Conservation (phyloP, 2,113 vertebrate species). For the Sphaerodactylus townsendi region DNA sequence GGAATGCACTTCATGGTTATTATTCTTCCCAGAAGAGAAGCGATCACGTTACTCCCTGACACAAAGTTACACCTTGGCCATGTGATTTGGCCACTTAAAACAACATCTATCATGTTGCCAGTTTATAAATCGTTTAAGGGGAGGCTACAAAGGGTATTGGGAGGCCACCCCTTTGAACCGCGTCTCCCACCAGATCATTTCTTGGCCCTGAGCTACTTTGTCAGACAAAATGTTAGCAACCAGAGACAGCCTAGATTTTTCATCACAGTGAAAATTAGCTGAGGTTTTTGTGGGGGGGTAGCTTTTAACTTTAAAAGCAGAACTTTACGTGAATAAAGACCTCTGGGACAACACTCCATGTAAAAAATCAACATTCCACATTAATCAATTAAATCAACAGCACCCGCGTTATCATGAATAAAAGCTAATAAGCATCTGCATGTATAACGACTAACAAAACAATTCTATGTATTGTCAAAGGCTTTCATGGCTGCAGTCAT, state of each 20-base stretch:
- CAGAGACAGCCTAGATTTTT: neutral
- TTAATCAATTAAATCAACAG: no score
- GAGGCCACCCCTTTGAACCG: conserved; percentile 59
- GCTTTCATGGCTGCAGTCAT: no score
- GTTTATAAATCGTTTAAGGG: conserved; percentile 78
- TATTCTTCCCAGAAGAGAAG: conserved; percentile 61
- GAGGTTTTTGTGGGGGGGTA: no score
- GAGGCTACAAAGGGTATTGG: conserved; percentile 77
- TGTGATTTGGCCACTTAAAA: conserved; percentile 72
- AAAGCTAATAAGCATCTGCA: no score
- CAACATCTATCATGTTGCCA: conserved; percentile 76
- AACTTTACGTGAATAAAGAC: no score
- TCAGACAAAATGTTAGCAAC: conserved; percentile 21
- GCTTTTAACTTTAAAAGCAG: no score
- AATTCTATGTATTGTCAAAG: no score
- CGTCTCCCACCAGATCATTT: conserved; percentile 65
- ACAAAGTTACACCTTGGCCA: conserved; percentile 71
- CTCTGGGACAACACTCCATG: no score
- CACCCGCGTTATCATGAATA: no score
- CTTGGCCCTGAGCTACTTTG: conserved; percentile 59
- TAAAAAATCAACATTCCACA: no score
- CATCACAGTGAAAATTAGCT: neutral
- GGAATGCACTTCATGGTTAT: conserved; percentile 48
- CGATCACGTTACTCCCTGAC: conserved; percentile 66
- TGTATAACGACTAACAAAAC: no score